Conservation (phyloP, 2,113 vertebrate genomes). For the Bubo scandiacus region DNA sequence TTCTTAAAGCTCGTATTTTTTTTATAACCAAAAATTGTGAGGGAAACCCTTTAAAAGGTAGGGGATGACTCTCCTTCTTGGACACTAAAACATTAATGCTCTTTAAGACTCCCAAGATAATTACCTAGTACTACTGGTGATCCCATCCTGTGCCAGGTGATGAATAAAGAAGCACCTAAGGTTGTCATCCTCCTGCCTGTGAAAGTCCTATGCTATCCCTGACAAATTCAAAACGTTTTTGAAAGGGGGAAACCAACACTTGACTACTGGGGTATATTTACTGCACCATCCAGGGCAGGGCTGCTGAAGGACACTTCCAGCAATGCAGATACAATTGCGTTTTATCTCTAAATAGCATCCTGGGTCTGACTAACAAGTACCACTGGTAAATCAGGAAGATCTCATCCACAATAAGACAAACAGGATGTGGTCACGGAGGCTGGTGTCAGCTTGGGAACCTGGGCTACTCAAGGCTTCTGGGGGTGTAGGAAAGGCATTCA, state of each 20-base stretch:
- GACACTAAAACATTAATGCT: neutral
- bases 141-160: neutral
- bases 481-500: neutral
- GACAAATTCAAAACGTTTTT: neutral
- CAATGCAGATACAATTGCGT: neutral
- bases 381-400: neutral
- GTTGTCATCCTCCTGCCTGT: neutral
- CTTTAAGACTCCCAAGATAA: neutral
- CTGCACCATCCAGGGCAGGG: neutral
- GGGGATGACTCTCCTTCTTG: neutral
- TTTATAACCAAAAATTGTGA: neutral
- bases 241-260: neutral
- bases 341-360: neutral
- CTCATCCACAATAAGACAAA: neutral
- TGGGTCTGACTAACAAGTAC: neutral
- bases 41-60: neutral
- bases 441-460: neutral
- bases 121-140: neutral
- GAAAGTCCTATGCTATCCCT: neutral
- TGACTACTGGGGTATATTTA: neutral
- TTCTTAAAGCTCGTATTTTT: neutral
- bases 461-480: neutral
- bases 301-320: neutral
- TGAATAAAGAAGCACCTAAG: neutral
- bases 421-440: fast-evolving